Percentiles rank a stretch among this genome's conserved stretches.
These are phyloP conservation scores for Theodoxus fluviatilis DNA, from an alignment of 2,888 invertebrate genomes.

Conservation along the genomic window DNA sequence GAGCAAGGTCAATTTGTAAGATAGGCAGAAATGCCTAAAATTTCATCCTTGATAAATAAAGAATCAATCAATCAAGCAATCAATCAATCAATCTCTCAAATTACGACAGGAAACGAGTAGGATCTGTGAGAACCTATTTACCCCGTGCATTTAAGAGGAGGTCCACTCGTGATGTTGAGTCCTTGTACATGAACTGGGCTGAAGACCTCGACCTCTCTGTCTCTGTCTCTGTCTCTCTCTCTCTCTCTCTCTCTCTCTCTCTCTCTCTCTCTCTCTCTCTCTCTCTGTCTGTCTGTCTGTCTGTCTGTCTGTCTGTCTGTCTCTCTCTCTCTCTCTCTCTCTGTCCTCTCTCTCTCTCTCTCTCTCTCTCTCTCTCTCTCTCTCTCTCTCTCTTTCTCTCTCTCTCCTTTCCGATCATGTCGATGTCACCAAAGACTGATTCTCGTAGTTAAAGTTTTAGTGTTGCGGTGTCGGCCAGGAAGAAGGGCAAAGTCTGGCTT, in stretches of 20 bases:
- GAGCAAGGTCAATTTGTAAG: too few species aligned
- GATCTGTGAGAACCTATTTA: too few species aligned
- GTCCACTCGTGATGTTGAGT: background rate
- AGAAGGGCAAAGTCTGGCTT: too few species aligned
- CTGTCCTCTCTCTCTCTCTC: background rate
- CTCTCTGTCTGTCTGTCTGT: conserved; percentile 14
- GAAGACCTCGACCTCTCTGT: background rate
- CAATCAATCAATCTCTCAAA: too few species aligned
- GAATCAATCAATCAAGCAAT: too few species aligned
- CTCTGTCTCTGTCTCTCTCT: conserved; percentile 26
- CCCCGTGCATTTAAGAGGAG: too few species aligned
- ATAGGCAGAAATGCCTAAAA: too few species aligned
- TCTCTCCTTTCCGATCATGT: background rate
- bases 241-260: conserved; percentile 21
- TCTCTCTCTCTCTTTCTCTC: background rate
- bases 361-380: background rate
- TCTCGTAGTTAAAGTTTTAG: too few species aligned
- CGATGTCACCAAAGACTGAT: too few species aligned
- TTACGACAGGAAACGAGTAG: too few species aligned
- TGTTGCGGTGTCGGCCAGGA: too few species aligned
- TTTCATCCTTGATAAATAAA: too few species aligned
- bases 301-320: background rate
- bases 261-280: conserved; percentile 15
- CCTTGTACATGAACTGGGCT: background rate
- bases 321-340: background rate